Conservation (phyloP, 1,140 invertebrate species). For the Zaprionus davidi region DNA sequence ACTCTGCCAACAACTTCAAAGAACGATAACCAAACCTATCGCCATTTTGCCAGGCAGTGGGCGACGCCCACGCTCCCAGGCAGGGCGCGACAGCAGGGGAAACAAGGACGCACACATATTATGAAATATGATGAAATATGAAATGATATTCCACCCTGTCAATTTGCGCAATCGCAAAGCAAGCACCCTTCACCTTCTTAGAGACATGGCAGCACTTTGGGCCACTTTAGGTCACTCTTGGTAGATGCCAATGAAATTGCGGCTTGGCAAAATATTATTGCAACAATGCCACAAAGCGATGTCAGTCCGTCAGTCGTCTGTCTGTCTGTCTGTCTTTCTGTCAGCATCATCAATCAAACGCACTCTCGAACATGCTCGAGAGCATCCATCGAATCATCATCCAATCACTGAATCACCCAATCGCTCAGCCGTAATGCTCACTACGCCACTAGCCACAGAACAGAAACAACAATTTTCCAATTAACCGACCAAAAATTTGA, state of each 20-base stretch:
- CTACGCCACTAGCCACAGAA: conserved; percentile 21
- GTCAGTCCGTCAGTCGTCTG: conserved; percentile 27
- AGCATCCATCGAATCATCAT: conserved; percentile 59
- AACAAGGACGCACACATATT: conserved; percentile 23
- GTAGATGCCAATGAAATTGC: conserved; percentile 61
- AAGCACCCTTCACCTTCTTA: not conserved
- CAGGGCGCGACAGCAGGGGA: not conserved
- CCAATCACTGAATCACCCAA: conserved; percentile 52
- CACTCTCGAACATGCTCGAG: conserved; percentile 29
- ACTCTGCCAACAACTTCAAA: conserved; percentile 58
- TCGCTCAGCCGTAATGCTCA: conserved; percentile 70
- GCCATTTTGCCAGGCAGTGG: conserved; percentile 56
- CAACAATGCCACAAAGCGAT: conserved; percentile 68
- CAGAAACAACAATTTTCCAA: conserved; percentile 79
- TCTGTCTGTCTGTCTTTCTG: not conserved
- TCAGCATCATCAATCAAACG: conserved; percentile 66
- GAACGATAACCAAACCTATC: conserved; percentile 9
- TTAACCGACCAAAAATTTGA: conserved; percentile 83
- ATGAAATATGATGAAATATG: conserved; percentile 79
- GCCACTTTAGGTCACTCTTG: conserved; percentile 19
- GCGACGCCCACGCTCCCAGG: conserved; percentile 50
- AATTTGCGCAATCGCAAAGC: conserved; percentile 59
- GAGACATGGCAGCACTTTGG: conserved; percentile 9
- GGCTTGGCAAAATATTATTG: conserved; percentile 67
- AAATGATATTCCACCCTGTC: conserved; percentile 68